These are phyloP conservation scores for Synaphobranchus kaupii DNA, from an alignment of 2,797 vertebrate species.

Conservation along the genomic window DNA sequence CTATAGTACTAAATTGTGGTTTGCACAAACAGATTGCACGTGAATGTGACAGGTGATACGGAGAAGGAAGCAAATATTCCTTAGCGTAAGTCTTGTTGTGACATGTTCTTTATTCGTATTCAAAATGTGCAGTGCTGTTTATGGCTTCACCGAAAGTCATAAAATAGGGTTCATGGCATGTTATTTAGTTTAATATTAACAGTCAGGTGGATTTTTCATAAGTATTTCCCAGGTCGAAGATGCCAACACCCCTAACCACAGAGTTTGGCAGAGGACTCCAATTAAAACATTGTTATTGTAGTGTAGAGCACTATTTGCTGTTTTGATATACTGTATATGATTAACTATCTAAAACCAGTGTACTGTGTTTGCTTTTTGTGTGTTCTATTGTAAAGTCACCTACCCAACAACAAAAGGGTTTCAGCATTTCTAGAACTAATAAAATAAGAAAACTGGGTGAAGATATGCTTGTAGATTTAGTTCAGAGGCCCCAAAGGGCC, in stretches of 20 bases:
- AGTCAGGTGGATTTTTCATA: background rate
- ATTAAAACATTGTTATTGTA: too few species aligned
- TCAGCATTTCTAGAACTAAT: too few species aligned
- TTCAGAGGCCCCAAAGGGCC: too few species aligned
- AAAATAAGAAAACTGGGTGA: too few species aligned
- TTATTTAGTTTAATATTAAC: background rate
- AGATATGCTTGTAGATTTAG: too few species aligned
- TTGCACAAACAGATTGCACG: background rate
- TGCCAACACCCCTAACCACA: background rate
- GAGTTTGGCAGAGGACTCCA: background rate
- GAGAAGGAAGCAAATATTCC: background rate
- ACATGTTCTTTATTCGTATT: conserved; percentile 1
- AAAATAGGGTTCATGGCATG: background rate
- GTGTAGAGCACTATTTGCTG: too few species aligned
- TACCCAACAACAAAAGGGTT: too few species aligned
- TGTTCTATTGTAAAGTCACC: too few species aligned
- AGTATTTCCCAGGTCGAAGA: background rate
- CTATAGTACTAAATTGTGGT: background rate
- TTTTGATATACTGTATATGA: too few species aligned
- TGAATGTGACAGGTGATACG: background rate
- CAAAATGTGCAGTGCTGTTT: background rate
- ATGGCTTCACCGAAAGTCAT: conserved; percentile 15
- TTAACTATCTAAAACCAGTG: too few species aligned
- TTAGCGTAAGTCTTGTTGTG: background rate
- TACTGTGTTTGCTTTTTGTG: too few species aligned